Evolutionary conservation across 2,113 vertebrate species (phyloP).

Genomic region (Corythornis cristatus): DNA sequence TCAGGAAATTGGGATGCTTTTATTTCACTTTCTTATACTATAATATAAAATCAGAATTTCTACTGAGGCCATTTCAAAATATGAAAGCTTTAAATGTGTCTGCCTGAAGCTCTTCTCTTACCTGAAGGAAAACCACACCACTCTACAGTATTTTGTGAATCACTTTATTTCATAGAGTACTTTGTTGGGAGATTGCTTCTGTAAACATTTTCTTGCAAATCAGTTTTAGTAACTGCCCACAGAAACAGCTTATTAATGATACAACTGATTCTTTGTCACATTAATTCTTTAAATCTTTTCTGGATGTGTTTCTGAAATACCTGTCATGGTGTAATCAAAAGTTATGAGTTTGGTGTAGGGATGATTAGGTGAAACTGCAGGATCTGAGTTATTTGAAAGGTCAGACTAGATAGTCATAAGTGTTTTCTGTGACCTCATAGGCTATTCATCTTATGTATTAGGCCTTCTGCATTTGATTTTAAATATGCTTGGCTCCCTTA

Average conservation of each 20-base stretch:
- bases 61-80: background rate
- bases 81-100: background rate
- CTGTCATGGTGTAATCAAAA: background rate
- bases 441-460: constrained; percentile 14
- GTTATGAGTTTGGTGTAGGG: background rate
- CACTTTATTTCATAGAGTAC: background rate
- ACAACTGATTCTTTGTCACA: constrained; percentile 8
- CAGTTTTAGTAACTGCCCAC: background rate
- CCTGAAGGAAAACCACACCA: background rate
- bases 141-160: background rate
- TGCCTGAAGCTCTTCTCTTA: background rate
- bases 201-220: background rate
- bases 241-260: background rate
- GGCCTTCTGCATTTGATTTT: background rate
- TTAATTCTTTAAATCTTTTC: constrained; percentile 14
- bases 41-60: background rate
- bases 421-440: constrained; percentile 5
- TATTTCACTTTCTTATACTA: background rate
- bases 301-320: background rate
- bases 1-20: background rate
- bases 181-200: background rate
- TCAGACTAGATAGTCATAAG: constrained; percentile 24
- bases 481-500: constrained; percentile 4
- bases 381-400: constrained; percentile 36
- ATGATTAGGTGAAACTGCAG: constrained; percentile 30